A percentile compares a stretch with the other conserved stretches of the same genome.
phyloP scores from a whole-genome alignment of 1,140 invertebrate species.

The Nasonia giraulti region DNA sequence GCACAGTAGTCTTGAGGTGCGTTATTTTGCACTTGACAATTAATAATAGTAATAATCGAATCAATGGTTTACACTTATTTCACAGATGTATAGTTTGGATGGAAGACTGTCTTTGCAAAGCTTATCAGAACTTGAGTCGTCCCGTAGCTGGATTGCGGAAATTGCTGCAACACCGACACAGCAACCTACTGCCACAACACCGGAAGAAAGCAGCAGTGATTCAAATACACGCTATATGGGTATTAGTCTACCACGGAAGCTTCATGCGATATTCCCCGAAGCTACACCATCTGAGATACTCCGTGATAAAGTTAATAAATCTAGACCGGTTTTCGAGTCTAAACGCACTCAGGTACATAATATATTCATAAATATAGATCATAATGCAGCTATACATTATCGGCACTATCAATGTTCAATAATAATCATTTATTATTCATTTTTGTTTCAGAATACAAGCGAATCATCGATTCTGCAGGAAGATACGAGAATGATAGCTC shows the following conservation, averaged over 20 bases:
- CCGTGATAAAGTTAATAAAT: conserved; percentile 15
- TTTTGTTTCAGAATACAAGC: conserved; percentile 25
- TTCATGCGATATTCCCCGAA: conserved; percentile 81
- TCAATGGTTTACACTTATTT: background rate
- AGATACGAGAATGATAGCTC: background rate
- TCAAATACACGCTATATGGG: conserved; percentile 81
- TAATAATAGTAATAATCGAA: background rate
- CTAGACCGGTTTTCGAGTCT: background rate
- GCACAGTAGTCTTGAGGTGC: conserved; percentile 70
- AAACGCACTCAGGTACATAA: conserved; percentile 26
- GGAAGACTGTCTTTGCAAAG: conserved; percentile 70
- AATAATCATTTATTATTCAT: background rate
- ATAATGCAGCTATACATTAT: background rate
- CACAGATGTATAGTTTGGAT: conserved; percentile 71
- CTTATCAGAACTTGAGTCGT: conserved; percentile 69
- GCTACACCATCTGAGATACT: background rate
- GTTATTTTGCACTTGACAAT: background rate
- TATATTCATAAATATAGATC: background rate
- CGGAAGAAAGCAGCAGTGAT: conserved; percentile 28
- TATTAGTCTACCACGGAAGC: conserved; percentile 83
- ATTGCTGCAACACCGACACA: conserved; percentile 59
- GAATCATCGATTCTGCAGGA: conserved; percentile 40
- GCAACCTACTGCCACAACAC: conserved; percentile 30
- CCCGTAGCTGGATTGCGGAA: conserved; percentile 68
- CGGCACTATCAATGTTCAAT: background rate